phyloP scores from a whole-genome alignment of 2,113 vertebrate genomes.

The Globicephala melas region DNA sequence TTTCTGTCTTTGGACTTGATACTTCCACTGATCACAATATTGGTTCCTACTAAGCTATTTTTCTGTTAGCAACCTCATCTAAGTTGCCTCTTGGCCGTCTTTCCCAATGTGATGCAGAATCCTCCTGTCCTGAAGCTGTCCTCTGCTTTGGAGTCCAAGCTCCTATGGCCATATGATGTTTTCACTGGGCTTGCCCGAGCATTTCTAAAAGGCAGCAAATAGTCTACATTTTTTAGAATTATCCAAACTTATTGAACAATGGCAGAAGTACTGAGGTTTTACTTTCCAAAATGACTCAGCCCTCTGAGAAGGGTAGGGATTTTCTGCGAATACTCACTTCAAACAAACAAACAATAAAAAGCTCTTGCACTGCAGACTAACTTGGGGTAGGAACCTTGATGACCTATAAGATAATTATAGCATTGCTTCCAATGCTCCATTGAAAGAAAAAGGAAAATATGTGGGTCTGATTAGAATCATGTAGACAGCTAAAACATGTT shows the following conservation, averaged over 20 bases:
- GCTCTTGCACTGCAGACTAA: background rate
- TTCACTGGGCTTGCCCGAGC: background rate
- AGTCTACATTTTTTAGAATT: background rate
- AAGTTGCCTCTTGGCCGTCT: background rate
- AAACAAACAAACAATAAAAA: background rate
- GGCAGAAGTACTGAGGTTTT: background rate
- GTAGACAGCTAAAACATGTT: background rate
- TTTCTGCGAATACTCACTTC: background rate
- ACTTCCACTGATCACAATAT: background rate
- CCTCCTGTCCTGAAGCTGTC: background rate
- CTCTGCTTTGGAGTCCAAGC: background rate
- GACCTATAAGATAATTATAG: background rate
- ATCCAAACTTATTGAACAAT: background rate
- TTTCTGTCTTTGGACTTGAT: background rate
- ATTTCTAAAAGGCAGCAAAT: background rate
- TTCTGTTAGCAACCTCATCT: background rate
- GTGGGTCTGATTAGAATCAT: background rate
- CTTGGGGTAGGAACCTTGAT: background rate
- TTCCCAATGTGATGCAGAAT: background rate
- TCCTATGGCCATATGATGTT: background rate
- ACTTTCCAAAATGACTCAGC: background rate
- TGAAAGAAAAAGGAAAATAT: background rate
- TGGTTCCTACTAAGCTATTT: background rate
- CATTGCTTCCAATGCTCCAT: background rate
- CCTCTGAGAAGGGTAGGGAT: background rate